Conservation (phyloP, 2,888 invertebrate genomes). For the Athalia circularis region DNA sequence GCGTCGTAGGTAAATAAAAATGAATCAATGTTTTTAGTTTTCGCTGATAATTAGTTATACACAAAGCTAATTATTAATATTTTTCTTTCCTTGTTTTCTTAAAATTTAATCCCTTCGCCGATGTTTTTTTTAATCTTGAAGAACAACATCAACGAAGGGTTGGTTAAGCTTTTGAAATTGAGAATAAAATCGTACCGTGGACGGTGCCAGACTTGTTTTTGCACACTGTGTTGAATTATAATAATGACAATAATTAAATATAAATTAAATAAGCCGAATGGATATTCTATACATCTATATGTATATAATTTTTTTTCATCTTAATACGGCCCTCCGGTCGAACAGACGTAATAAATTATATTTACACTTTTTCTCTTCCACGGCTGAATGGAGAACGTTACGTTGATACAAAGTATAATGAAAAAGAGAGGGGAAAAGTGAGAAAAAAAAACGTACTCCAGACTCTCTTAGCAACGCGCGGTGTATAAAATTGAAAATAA, state of each 20-base stretch:
- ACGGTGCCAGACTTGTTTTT: background rate
- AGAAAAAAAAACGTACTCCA: background rate
- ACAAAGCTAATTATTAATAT: no score
- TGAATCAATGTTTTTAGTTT: no score
- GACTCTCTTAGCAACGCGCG: background rate
- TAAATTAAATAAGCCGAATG: slow-evolving; percentile 18
- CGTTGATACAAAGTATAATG: no score
- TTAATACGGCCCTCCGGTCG: background rate
- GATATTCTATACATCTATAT: background rate
- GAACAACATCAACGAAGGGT: background rate
- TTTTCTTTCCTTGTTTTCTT: no score
- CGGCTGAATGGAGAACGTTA: background rate
- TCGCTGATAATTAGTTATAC: no score
- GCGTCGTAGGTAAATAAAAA: background rate
- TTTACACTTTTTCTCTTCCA: slow-evolving; percentile 8
- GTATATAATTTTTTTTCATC: background rate
- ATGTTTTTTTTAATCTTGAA: no score
- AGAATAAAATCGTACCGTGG: no score
- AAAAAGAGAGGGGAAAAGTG: background rate
- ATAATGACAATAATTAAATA: slow-evolving; percentile 10
- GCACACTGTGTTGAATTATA: background rate
- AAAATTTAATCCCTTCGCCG: no score
- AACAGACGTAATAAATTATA: slow-evolving; percentile 28
- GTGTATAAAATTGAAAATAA: background rate
- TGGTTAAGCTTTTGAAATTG: background rate